Evolutionary conservation across 2,113 vertebrate species (phyloP), one percentile per base, ranked within the genome.

Genomic region (Bagarius yarrelli): DNA sequence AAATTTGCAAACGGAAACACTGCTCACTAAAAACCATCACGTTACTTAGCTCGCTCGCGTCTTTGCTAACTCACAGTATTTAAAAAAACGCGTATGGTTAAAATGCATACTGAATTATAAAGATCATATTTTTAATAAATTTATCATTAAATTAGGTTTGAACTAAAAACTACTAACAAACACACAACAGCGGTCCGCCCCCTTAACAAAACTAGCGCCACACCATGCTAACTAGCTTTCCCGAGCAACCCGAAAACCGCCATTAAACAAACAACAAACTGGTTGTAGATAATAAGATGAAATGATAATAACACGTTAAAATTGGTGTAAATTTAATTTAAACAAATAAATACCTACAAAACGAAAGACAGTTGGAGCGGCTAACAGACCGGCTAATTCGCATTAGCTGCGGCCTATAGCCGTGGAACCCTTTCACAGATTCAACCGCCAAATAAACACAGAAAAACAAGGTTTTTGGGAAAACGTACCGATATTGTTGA

Each of bases 171-270:
- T 14, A 13, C 14, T 44, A 16, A 70, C 52, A 34, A 2, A 40
- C 13, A 73, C 40, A 79, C 66, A 60, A 16, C 61, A 16, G 85
- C 85, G 90, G 88, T 88, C 92, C 90, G 90, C 91, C 91, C 91
- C 92, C 91, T 69, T 75, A 57, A 69, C 63, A 77, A 52, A 64
- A 56, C 50, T 32, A 76, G 66, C 71, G 61, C 34, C 55, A 55
- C 27, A 56, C 0, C 34, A 59, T 14, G 74, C 64, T 79, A 84
- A 76, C 83, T 67, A 63, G 84, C 70, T n/a, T n/a, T n/a, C n/a
- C n/a, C n/a, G n/a, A n/a, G n/a, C n/a, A n/a, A n/a, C n/a, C n/a
- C n/a, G n/a, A 12, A 16, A 71, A 21, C 25, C 25, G 25, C 25
- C 8, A 30, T 52, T 71, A 50, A 53, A 4, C 67, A 1, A 52